These are phyloP conservation scores for Diarsia mendica DNA, from an alignment of 2,888 invertebrate species.

Conservation along the genomic window DNA sequence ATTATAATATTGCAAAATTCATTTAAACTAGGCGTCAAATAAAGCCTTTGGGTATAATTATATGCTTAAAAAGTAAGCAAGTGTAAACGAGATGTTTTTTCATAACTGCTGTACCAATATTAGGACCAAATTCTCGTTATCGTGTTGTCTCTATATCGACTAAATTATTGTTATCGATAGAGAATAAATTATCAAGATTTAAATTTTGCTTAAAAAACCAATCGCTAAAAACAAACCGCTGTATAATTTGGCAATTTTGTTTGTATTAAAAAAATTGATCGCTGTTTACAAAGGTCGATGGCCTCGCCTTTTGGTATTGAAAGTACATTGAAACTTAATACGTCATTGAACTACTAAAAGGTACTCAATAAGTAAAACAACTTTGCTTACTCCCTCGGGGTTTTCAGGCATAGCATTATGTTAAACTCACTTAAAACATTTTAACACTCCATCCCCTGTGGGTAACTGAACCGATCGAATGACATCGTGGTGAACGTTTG, in stretches of 20 bases:
- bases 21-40: background rate
- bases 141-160: background rate
- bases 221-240: background rate
- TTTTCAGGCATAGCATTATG: background rate
- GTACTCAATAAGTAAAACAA: conserved; percentile 13
- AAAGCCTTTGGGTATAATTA: background rate
- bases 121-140: background rate
- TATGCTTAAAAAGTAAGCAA: background rate
- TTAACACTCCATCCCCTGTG: conserved; percentile 6
- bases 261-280: conserved; percentile 3
- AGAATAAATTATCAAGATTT: background rate
- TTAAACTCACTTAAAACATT: conserved; percentile 27
- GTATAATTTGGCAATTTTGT: background rate
- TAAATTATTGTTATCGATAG: background rate
- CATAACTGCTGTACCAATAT: background rate
- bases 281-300: conserved; percentile 19
- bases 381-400: conserved; percentile 5
- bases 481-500: conserved; percentile 20
- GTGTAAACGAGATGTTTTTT: background rate
- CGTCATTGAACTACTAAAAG: conserved; percentile 43
- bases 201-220: background rate
- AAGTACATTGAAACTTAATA: conserved; percentile 28
- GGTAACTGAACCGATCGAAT: conserved; percentile 12
- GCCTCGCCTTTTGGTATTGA: conserved; percentile 29
- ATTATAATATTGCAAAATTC: background rate